Conservation (phyloP, 2,113 vertebrate species). For the Peromyscus leucopus region DNA sequence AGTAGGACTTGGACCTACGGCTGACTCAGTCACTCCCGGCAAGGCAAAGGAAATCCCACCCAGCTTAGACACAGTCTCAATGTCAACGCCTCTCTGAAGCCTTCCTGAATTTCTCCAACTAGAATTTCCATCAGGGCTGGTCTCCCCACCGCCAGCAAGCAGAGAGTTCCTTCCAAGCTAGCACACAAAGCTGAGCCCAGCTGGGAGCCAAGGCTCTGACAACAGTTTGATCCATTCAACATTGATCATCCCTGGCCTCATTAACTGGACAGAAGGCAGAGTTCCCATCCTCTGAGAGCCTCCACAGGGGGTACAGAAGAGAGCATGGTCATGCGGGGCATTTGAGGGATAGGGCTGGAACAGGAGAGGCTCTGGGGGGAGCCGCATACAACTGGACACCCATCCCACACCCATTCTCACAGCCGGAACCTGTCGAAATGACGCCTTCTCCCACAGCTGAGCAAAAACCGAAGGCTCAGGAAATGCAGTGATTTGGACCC, state of each 20-base stretch:
- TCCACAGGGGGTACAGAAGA: not conserved
- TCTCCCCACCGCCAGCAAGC: not conserved
- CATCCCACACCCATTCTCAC: not conserved
- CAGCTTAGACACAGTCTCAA: not conserved
- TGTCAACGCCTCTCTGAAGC: constrained; percentile 31
- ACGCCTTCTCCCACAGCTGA: not conserved
- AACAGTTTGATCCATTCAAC: not conserved
- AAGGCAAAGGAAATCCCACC: not conserved
- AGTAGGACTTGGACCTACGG: not conserved
- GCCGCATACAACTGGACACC: not conserved
- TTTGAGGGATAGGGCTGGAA: not conserved
- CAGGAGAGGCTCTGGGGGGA: not conserved
- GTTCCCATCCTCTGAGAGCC: not conserved
- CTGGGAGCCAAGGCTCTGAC: not conserved
- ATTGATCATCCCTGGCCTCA: not conserved
- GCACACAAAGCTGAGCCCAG: not conserved
- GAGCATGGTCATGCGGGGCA: not conserved
- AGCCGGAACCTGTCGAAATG: not conserved
- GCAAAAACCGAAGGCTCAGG: not conserved
- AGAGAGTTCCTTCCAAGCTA: not conserved
- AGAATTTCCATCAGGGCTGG: not conserved
- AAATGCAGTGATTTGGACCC: not conserved
- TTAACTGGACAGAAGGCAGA: not conserved
- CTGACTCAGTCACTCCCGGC: not conserved
- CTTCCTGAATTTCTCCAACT: constrained; percentile 35